phyloP scores from a whole-genome alignment of 2,113 vertebrate species.

The Tachysurus fulvidraco region DNA sequence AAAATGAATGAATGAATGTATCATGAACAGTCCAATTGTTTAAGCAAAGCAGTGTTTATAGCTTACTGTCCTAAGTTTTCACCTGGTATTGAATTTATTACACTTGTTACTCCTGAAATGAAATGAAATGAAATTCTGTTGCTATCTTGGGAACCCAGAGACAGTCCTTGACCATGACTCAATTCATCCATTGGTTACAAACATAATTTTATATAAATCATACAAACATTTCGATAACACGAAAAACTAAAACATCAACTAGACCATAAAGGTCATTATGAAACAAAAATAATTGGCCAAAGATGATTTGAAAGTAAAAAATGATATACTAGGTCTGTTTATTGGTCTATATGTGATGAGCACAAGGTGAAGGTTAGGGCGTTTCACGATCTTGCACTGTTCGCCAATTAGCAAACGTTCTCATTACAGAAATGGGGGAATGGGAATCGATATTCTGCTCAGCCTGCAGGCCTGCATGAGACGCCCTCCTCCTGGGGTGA shows the following conservation, averaged over 20 bases:
- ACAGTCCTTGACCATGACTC: neutral
- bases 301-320: neutral
- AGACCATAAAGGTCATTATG: neutral
- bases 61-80: neutral
- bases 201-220: neutral
- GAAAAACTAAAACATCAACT: neutral
- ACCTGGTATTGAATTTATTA: neutral
- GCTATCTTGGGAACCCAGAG: neutral
- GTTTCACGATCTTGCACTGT: constrained; percentile 15
- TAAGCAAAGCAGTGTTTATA: neutral
- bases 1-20: too few species aligned
- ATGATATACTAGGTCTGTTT: neutral
- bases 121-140: neutral
- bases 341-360: neutral
- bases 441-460: constrained; percentile 38
- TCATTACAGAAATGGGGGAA: constrained; percentile 44
- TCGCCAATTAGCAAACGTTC: constrained; percentile 42
- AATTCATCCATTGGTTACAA: neutral
- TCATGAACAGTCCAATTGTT: neutral
- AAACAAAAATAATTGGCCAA: neutral
- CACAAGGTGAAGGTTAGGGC: constrained; percentile 17
- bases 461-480: constrained; percentile 23
- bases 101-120: neutral
- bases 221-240: neutral
- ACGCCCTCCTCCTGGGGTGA: constrained; percentile 33